These are phyloP conservation scores for Athalia rosae DNA, from an alignment of 2,888 invertebrate genomes.

Conservation along the genomic window DNA sequence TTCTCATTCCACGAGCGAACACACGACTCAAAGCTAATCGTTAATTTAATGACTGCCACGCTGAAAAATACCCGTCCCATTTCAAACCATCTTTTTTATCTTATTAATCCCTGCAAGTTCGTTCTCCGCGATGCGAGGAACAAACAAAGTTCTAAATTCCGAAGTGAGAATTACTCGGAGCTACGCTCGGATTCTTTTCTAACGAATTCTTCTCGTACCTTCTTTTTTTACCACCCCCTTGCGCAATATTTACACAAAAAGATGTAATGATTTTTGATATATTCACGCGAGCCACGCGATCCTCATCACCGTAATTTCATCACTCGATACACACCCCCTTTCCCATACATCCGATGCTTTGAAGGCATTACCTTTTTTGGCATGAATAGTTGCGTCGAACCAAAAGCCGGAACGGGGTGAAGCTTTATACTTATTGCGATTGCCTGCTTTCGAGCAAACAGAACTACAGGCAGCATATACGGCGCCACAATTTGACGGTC, in stretches of 20 bases:
- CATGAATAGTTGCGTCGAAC: too few relatives aligned
- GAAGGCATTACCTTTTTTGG: too few relatives aligned
- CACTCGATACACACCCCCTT: background rate
- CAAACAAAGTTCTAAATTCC: constrained; percentile 39
- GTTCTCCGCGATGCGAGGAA: background rate
- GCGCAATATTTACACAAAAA: background rate
- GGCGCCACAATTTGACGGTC: constrained; percentile 8
- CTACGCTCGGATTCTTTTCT: constrained; percentile 1
- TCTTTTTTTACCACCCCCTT: background rate
- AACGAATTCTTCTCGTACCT: background rate
- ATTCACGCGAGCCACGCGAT: background rate
- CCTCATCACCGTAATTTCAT: background rate
- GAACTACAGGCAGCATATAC: constrained; percentile 11
- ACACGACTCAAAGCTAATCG: constrained; percentile 61
- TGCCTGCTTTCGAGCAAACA: constrained; percentile 7
- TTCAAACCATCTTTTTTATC: constrained; percentile 1
- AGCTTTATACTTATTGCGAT: constrained; percentile 24
- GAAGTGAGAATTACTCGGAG: constrained; percentile 23
- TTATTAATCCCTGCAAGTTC: constrained; percentile 14
- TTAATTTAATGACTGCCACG: constrained; percentile 62
- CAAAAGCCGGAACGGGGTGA: too few relatives aligned
- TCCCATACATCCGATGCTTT: too few relatives aligned
- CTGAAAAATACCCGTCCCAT: constrained; percentile 6
- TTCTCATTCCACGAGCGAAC: constrained; percentile 62
- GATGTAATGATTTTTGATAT: constrained; percentile 4